Evolutionary conservation across 2,113 vertebrate species (phyloP), one percentile per base, ranked within the genome.

Genomic region (Hippocampus comes): DNA sequence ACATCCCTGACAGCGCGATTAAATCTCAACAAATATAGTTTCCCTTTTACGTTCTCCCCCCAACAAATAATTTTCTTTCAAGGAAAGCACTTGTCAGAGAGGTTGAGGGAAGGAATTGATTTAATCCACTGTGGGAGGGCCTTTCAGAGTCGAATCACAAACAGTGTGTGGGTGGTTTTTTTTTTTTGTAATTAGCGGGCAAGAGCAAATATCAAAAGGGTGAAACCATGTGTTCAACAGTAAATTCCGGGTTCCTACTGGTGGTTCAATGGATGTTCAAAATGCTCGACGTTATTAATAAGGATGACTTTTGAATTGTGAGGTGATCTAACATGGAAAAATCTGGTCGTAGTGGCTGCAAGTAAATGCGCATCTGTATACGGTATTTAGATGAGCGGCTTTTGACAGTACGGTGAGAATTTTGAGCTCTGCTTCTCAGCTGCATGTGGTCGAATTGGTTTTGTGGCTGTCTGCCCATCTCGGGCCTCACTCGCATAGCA

Each of bases 281-380:
- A 23, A 76, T 87, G 71, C 90, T 89, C 55, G 80, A 90, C 10
- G 90, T 90, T 91, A 82, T 85, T 84, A 89, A 89, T 87, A 89
- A 89, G 84, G 67, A 77, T 78, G 76, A 87, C 76, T 86, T 89
- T 90, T 90, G 85, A 91, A 83, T 79, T 86, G 81, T 81, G 74
- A 86, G 85, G 85, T 88, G 82, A 86, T 89, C 87, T 90, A 89
- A 87, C 65, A 55, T 77, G 74, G 81, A 75, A 65, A 75, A 75
- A 66, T 71, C 72, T 84, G 84, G 71, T 71, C 68, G 43, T 71
- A 70, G 63, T 25, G 42, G n/a, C 76, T 25, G 23, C 41, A 70
- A 38, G 23, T 76, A 72, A 69, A 75, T 82, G 67, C 63, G 30
- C 69, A 72, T 56, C 4, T 79, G 41, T 74, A 82, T 83, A 38